A percentile compares a stretch with the other conserved stretches of the same genome.
Evolutionary conservation across 2,888 invertebrate species (phyloP).

Genomic region (Drosophila cognata): DNA sequence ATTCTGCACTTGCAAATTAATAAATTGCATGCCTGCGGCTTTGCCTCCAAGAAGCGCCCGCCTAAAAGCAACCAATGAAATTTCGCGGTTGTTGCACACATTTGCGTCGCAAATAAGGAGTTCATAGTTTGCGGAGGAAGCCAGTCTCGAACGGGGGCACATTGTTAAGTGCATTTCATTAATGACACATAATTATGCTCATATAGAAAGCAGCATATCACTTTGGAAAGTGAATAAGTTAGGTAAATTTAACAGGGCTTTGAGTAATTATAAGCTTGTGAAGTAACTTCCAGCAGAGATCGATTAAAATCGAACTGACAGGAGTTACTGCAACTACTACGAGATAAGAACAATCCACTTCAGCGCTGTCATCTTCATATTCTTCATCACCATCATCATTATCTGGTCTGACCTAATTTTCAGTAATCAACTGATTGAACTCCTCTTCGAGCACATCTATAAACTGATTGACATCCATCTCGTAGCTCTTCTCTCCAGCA

Average conservation of each 20-base stretch:
- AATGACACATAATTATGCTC: conserved; percentile 37
- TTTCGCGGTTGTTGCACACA: conserved; percentile 55
- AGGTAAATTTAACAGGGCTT: background rate
- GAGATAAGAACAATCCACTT: background rate
- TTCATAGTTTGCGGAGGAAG: background rate
- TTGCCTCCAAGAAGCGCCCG: background rate
- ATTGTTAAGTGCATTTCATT: conserved; percentile 22
- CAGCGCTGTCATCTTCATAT: background rate
- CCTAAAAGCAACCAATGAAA: conserved; percentile 58
- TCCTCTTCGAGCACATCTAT: conserved; percentile 20
- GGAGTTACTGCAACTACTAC: conserved; percentile 27
- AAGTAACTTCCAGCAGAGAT: too few species aligned
- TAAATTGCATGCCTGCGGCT: conserved; percentile 59
- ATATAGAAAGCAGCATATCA: conserved; percentile 7
- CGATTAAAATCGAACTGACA: conserved; percentile 7
- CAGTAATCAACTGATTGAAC: background rate
- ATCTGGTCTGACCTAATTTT: background rate
- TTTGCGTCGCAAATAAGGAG: conserved; percentile 16
- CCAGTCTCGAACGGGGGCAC: background rate
- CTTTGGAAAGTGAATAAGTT: background rate
- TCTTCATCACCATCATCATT: background rate
- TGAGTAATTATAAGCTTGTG: background rate
- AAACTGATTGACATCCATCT: conserved; percentile 43
- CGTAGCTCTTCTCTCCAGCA: conserved; percentile 21
- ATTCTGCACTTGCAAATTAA: conserved; percentile 61